Evolutionary conservation across 2,113 vertebrate genomes (phyloP), one percentile per base, ranked within the genome.

Genomic region (Alexandromys fortis): DNA sequence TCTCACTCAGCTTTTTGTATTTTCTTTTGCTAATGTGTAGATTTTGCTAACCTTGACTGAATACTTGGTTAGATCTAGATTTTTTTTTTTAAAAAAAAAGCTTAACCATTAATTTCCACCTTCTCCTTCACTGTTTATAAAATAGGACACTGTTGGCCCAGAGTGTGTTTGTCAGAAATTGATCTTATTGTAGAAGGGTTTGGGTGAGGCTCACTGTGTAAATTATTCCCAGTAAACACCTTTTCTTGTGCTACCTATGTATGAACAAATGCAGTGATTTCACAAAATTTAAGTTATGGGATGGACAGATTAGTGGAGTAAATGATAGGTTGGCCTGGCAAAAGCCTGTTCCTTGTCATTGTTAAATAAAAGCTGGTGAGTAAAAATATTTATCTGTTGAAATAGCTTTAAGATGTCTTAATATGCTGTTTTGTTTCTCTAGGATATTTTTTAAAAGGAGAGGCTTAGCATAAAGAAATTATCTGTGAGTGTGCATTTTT

Each of bases 271-370:
- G 49, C 0, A 89, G 49, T 92, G 45, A 88, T 81, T 94, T 94
- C 35, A 72, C 61, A 94, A 90, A 96, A 73, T 95, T 75, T 85
- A 83, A 89, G n/a, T 78, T 95, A 7, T 82, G 79, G 88, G 92
- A 93, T 88, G 89, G 94, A 22, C 91, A 52, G 67, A 72, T 70
- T 94, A 49, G 17, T 90, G 19, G 38, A 82, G 2, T 96, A 87
- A 79, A 83, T 95, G 35, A 13, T 4, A 83, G 93, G 13, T 96
- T 96, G 52, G 4, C 11, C 1, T 28, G 75, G 82, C 49, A 97
- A 97, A 96, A 68, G 8, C 92, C 22, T 95, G 17, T 97, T 98
- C 97, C 52, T 95, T 94, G 33, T 21, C 86, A 26, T 81, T 93
- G 75, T 90, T 86, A 68, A 77, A 88, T 35, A 49, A 91, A 98